Evolutionary conservation across 92 coral and sea anemone species (phyloP), one percentile per base, ranked within the genome.

Genomic region (Diadumene lineata): DNA sequence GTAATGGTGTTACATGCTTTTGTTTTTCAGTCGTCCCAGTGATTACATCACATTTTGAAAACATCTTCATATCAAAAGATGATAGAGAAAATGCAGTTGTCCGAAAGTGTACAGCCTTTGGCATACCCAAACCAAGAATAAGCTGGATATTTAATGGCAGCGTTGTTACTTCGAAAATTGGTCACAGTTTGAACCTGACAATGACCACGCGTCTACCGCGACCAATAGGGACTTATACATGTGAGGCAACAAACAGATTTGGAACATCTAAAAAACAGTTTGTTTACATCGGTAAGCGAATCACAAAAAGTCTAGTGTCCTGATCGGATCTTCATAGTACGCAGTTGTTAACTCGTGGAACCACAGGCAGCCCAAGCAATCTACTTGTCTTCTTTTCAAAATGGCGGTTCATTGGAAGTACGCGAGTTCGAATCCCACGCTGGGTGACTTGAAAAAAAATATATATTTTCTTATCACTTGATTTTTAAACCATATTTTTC

Each of bases 201-300:
- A 67, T 17, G 26, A 2, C 72, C 19, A 67, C 0, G 25, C 25
- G 11, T 26, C 31, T 8, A 4, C 0, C 16, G 44, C 8, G 72
- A 7, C 50, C 21, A 34, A n/a, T n/a, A n/a, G n/a, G n/a, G n/a
- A n/a, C n/a, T n/a, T 67, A 67, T 19, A 67, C 56, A 19, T 67
- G 72, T 67, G 72, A 67, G 30, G 55, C 72, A 38, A 17, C 17
- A 18, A 67, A 67, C 31, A 31, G 31, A 17, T 67, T 67, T 67
- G 72, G 72, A 13, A 22, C 29, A 18, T 31, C 58, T 13, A 48
- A 23, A 10, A 0, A 16, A 24, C 24, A 44, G 2, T 48, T 69
- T 44, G n/a, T n/a, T n/a, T n/a, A n/a, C n/a, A n/a, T n/a, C n/a
- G n/a, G n/a, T n/a, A n/a, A n/a, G n/a, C n/a, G n/a, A n/a, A n/a